Percentiles rank a stretch among this genome's conserved stretches.
These are phyloP conservation scores for Drosophila sp. DNA, from an alignment of 1,140 invertebrate genomes.

Conservation along the genomic window DNA sequence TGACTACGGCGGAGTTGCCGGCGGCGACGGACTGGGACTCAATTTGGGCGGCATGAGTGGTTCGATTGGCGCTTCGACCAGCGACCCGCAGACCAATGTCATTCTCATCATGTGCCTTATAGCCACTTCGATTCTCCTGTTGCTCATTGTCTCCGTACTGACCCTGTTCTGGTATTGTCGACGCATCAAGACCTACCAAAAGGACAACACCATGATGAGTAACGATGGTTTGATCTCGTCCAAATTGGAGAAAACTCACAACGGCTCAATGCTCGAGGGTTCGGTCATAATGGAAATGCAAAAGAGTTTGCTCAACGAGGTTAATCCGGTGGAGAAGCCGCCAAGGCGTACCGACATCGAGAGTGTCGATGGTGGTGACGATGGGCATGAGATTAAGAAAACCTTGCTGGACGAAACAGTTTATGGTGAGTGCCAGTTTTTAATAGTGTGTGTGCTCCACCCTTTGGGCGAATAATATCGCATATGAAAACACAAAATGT, in stretches of 20 bases:
- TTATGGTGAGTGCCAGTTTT: slow-evolving; percentile 86
- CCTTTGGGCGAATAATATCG: no score
- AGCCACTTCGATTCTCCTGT: slow-evolving; percentile 84
- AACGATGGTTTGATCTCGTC: slow-evolving; percentile 76
- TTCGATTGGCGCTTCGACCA: slow-evolving; percentile 69
- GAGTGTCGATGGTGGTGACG: slow-evolving; percentile 88
- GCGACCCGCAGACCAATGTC: slow-evolving; percentile 80
- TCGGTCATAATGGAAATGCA: slow-evolving; percentile 88
- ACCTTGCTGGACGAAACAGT: slow-evolving; percentile 89
- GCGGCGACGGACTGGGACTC: slow-evolving; percentile 57
- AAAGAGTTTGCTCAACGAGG: slow-evolving; percentile 90
- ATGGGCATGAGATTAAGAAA: slow-evolving; percentile 91
- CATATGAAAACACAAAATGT: no score
- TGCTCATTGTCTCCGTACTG: slow-evolving; percentile 86
- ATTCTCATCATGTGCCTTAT: slow-evolving; percentile 84
- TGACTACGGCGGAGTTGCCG: slow-evolving; percentile 82
- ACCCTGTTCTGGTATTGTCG: slow-evolving; percentile 88
- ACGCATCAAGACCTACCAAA: slow-evolving; percentile 84
- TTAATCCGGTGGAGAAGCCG: slow-evolving; percentile 92
- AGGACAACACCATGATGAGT: slow-evolving; percentile 83
- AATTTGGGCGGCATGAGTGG: slow-evolving; percentile 47
- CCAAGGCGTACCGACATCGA: slow-evolving; percentile 88
- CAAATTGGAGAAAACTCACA: slow-evolving; percentile 85
- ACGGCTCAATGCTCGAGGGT: slow-evolving; percentile 86
- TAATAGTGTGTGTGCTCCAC: no score